These are phyloP conservation scores for Pasiphila rectangulata DNA, from an alignment of 2,888 invertebrate genomes.

Conservation along the genomic window DNA sequence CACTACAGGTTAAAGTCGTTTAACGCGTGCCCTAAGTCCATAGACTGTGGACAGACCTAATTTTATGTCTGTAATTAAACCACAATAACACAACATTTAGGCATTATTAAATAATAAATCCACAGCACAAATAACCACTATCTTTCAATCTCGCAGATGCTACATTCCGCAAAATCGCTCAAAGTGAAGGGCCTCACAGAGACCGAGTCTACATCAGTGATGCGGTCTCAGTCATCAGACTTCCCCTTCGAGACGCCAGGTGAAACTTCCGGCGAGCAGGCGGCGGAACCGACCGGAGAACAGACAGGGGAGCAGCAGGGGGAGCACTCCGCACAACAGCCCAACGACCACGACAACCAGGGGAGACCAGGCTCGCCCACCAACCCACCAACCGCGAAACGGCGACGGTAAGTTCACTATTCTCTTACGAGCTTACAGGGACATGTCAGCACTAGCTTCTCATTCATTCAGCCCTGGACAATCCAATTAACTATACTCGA, in stretches of 20 bases:
- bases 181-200: slow-evolving; percentile 94
- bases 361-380: slow-evolving; percentile 81
- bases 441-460: background rate
- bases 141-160: slow-evolving; percentile 79
- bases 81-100: too few species aligned
- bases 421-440: background rate
- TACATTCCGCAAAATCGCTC: slow-evolving; percentile 91
- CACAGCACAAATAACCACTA: too few species aligned
- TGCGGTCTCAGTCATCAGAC: slow-evolving; percentile 80
- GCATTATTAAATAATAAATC: too few species aligned
- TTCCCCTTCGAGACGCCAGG: slow-evolving; percentile 21
- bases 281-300: slow-evolving; percentile 55
- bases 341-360: slow-evolving; percentile 71
- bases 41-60: too few species aligned
- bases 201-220: slow-evolving; percentile 87
- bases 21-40: too few species aligned
- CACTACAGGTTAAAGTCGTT: too few species aligned
- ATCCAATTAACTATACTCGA: too few species aligned
- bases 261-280: slow-evolving; percentile 70
- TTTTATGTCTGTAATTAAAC: too few species aligned
- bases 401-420: slow-evolving; percentile 67
- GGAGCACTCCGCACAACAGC: slow-evolving; percentile 33
- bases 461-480: too few species aligned
- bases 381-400: slow-evolving; percentile 73
- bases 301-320: slow-evolving; percentile 68